Evolutionary conservation across 2,797 vertebrate species (phyloP).

Genomic region (Threskiornis aethiopicus): DNA sequence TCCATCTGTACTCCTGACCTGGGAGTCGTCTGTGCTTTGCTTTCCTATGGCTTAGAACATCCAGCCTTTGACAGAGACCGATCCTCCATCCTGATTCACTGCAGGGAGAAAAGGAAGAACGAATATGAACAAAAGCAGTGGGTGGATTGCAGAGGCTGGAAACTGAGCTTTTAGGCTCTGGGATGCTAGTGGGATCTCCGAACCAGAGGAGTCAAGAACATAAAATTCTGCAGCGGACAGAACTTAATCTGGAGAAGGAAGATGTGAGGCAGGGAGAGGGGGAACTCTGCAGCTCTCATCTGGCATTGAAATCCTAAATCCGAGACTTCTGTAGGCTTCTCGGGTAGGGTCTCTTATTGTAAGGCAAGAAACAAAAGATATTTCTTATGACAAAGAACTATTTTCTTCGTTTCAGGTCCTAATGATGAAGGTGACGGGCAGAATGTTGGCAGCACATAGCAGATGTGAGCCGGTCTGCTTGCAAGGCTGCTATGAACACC

Average conservation of each 20-base stretch:
- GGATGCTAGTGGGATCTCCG: background rate
- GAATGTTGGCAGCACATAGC: slow-evolving; percentile 95
- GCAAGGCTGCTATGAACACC: slow-evolving; percentile 81
- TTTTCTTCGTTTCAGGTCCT: slow-evolving; percentile 78
- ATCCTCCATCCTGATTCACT: background rate
- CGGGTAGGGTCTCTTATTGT: background rate
- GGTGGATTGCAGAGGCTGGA: background rate
- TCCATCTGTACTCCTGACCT: background rate
- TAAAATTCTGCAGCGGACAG: background rate
- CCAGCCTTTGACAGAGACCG: background rate
- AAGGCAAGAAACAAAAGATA: background rate
- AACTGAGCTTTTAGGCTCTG: background rate
- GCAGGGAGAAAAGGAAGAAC: background rate
- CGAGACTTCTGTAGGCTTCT: background rate
- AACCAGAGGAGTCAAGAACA: background rate
- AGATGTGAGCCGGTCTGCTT: slow-evolving; percentile 70
- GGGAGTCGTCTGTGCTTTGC: background rate
- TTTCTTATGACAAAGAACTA: background rate
- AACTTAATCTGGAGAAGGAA: background rate
- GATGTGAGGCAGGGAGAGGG: background rate
- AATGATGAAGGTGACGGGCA: slow-evolving; percentile 88
- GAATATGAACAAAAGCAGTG: background rate
- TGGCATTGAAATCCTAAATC: background rate
- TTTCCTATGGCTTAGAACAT: background rate
- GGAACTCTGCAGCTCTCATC: background rate